Percentiles rank a stretch among this genome's conserved stretches.
phyloP scores from a whole-genome alignment of 2,888 invertebrate species.

The Rhagonycha fulva region DNA sequence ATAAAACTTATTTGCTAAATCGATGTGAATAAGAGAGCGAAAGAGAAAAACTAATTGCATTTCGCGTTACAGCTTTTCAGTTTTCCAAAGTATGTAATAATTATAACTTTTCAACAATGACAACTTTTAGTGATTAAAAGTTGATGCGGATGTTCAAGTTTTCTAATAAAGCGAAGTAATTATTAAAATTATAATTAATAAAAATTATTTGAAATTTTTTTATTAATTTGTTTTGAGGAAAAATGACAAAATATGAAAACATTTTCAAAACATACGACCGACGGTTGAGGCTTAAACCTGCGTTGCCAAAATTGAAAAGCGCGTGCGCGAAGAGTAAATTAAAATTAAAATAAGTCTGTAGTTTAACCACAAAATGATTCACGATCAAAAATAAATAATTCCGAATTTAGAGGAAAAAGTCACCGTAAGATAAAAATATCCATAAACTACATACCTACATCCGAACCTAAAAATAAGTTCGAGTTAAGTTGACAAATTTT shows the following conservation, averaged over 20 bases:
- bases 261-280: not conserved
- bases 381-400: not conserved
- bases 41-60: not conserved
- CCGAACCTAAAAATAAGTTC: constrained; percentile 1
- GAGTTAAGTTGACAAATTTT: constrained; percentile 5
- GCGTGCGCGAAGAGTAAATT: not conserved
- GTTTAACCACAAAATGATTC: not conserved
- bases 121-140: constrained; percentile 11
- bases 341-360: not conserved
- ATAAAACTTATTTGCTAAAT: not conserved
- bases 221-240: not conserved
- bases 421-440: not conserved
- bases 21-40: not conserved
- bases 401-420: not conserved
- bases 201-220: not conserved
- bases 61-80: not conserved
- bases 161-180: not conserved
- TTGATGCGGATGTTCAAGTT: constrained; percentile 2
- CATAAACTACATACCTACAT: not conserved
- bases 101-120: constrained; percentile 13
- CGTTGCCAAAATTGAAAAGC: too few relatives aligned
- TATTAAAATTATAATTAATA: not conserved
- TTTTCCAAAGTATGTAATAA: not conserved
- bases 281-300: too few relatives aligned
- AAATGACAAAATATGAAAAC: not conserved